Evolutionary conservation across 2,888 invertebrate species (phyloP), one percentile per base, ranked within the genome.

Genomic region (Achlya flavicornis): DNA sequence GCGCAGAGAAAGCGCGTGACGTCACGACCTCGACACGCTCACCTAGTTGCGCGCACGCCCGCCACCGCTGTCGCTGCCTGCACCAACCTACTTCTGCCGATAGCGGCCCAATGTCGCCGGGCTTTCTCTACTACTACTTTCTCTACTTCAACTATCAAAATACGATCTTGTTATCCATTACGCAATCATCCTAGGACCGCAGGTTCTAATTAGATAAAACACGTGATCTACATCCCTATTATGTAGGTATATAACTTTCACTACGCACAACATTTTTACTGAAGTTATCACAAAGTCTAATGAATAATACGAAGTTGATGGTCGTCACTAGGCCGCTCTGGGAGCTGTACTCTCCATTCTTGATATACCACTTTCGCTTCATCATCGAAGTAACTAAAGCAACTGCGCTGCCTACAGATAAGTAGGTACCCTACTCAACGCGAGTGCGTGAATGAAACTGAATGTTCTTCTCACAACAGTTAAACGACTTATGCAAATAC

Each of bases 21-120:
- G 93, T 93, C 92, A 92, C 90, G 93, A 88, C 93, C 93, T 93
- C 93, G 93, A 93, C 93, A 92, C 87, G 92, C 88, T 93, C 91
- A 93, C 93, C 93, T 88, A 93, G 86, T 88, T 91, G 91, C 88
- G 83, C 84, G 79, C 77, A 75, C 79, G 82, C 80, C 41, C 72
- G 74, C 65, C 68, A 53, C 53, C 16, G 53, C 60, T 41, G 81
- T 73, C 63, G 69, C 66, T 66, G 74, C 78, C 77, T 84, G 85
- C 87, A 87, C 80, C 89, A 90, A 88, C 91, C 91, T 86, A 91
- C 90, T 91, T 91, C 83, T 75, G 74, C 72, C 74, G 77, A 81
- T 83, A 84, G 80, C 79, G 81, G 80, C 82, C 82, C 89, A 90
- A 90, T 90, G 89, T 88, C 88, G 85, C 77, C 75, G 76, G 80